Base-by-base conservation (phyloP, 2,888 invertebrate species). In the Drosophila vallismaia region DNA sequence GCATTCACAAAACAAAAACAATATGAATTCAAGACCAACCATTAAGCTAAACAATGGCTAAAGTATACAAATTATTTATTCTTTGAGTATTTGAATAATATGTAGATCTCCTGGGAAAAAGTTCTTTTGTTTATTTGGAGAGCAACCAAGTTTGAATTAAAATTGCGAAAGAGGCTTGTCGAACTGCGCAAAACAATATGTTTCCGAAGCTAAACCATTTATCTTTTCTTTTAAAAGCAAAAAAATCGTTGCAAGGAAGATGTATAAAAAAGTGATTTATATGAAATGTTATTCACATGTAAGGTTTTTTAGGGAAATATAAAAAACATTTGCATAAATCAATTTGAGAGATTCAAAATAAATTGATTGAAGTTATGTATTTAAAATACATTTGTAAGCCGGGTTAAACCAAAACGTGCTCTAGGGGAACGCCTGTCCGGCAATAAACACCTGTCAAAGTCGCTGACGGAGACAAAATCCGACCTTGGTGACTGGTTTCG, bases 401-500 rank as follows among this genome's bases (percentile, higher is more conserved):
- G 36, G 3, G n/a, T 29, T 42, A 58, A 58, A 24, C 3, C 14
- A 12, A 54, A 44, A 45, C n/a, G 24, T 31, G 46, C 38, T 52
- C 46, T 49, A 28, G 36, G 50, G 46, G 73, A 45, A 28, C 45
- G 40, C 26, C 46, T 10, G 14, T 29, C 46, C 28, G 53, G 45
- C 48, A 54, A 46, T 31, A 53, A 45, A 33, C 66, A 56, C 40
- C 52, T 33, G 46, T 40, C 55, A 60, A 9, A 36, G 63, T 56
- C 69, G 56, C 29, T 53, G 63, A 53, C 71, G 64, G 46, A 71
- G 52, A 49, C 74, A 51, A 40, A 53, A 29, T 68, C 33, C 46
- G 87, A 88, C 83, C 83, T 83, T 88, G 85, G 66, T 78, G 82
- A 83, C 83, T 62, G 87, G 83, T 83, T 83, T 82, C 44, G 53